Evolutionary conservation across 2,888 invertebrate species (phyloP).

Genomic region (Physocephala rufipes): DNA sequence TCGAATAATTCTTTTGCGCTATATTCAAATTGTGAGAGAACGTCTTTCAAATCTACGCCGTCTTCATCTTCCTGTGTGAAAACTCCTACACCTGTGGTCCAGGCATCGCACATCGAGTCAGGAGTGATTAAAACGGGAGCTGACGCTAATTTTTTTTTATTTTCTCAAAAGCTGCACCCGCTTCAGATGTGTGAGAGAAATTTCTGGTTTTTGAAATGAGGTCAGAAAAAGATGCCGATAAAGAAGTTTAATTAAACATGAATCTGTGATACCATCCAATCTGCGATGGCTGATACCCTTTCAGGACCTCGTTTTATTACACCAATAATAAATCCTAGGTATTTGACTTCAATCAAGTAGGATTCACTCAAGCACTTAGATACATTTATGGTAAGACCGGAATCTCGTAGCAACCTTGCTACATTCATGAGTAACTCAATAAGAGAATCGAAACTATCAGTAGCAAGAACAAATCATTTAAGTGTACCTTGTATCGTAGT

Average conservation of each 20-base stretch:
- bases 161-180: slow-evolving; percentile 32
- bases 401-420: no score
- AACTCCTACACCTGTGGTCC: slow-evolving; percentile 36
- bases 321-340: slow-evolving; percentile 40
- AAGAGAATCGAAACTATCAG: slow-evolving; percentile 29
- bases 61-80: slow-evolving; percentile 34
- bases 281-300: slow-evolving; percentile 34
- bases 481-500: slow-evolving; percentile 34
- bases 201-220: slow-evolving; percentile 26
- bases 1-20: no score
- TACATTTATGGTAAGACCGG: slow-evolving; percentile 37
- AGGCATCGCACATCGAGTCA: slow-evolving; percentile 43
- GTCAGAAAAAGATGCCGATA: slow-evolving; percentile 36
- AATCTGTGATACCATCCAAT: slow-evolving; percentile 43
- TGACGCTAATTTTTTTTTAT: slow-evolving; percentile 35
- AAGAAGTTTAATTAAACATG: slow-evolving; percentile 26
- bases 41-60: slow-evolving; percentile 33
- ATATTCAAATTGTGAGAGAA: slow-evolving; percentile 39
- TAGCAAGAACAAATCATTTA: slow-evolving; percentile 37
- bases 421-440: slow-evolving; percentile 15
- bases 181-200: slow-evolving; percentile 33
- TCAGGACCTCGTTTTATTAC: slow-evolving; percentile 39
- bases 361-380: no score
- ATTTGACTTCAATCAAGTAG: slow-evolving; percentile 35
- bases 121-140: slow-evolving; percentile 39